phyloP scores from a whole-genome alignment of 2,797 vertebrate species.

The Argya squamiceps region DNA sequence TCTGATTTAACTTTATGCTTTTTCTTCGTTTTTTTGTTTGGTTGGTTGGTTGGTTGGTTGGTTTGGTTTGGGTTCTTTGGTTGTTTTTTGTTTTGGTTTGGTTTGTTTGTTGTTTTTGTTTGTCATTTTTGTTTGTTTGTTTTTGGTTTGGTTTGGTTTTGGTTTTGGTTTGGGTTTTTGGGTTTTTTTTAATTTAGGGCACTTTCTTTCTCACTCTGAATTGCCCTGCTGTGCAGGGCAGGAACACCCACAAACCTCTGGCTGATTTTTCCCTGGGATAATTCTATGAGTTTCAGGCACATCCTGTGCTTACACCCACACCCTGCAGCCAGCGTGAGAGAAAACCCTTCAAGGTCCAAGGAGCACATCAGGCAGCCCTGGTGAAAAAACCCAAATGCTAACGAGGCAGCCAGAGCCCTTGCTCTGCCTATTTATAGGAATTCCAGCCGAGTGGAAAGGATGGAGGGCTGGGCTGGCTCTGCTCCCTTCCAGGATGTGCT shows the following conservation, averaged over 20 bases:
- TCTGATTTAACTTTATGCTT: too few relatives aligned
- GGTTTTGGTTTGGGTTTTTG: too few relatives aligned
- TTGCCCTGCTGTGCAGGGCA: not conserved
- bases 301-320: not conserved
- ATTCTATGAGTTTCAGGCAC: not conserved
- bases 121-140: too few relatives aligned
- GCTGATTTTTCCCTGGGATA: not conserved
- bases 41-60: too few relatives aligned
- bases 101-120: too few relatives aligned
- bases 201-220: too few relatives aligned
- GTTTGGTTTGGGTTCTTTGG: too few relatives aligned
- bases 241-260: not conserved
- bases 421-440: constrained; percentile 6
- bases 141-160: too few relatives aligned
- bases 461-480: not conserved
- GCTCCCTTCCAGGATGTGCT: not conserved
- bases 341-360: constrained; percentile 33
- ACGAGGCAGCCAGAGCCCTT: not conserved
- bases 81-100: too few relatives aligned
- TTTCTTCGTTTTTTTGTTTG: too few relatives aligned
- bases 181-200: too few relatives aligned
- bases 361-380: constrained; percentile 5
- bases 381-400: not conserved
- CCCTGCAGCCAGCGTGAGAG: not conserved
- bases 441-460: constrained; percentile 5